Base-by-base conservation (phyloP, 1,140 invertebrate genomes). In the Drosophila truncata region DNA sequence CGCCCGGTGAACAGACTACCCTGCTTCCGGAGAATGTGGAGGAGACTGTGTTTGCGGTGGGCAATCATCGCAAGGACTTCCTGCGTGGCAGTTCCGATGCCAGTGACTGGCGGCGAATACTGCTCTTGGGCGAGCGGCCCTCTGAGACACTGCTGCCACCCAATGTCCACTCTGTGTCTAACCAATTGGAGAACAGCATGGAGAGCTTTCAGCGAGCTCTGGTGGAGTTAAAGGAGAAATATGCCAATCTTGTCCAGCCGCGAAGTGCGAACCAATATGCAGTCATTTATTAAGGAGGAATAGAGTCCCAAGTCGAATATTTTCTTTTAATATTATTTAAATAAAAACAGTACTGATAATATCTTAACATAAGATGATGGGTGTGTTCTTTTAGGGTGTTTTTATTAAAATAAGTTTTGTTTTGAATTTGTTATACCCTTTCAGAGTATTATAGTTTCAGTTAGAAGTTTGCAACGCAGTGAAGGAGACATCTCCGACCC, bases 261-360 rank as follows among this genome's bases (percentile, higher is more conserved):
- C 78, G 66, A 9, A 66, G 50, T 41, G 31, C 46, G 3, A 77
- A 71, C 37, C 86, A 65, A 35, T 90, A 82, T 63, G 75, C 86
- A 14, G 70, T 85, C 11, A 79, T 90, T 18, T 55, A 75, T 42
- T 88, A 61, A 60, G 31, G 2, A 9, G 5, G 5, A 11, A 27
- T 6, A 23, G 23, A 35, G 4, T 16, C 27, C 58, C 14, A 4
- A 44, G 18, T 20, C 25, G 29, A 39, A 61, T 27, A 52, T 70
- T 44, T 20, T 29, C 59, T 31, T 25, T 47, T 50, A 33, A 58
- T 64, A 41, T 47, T 39, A 82, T 64, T 64, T 72, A 50, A 82
- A 79, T 63, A 82, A 80, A 63, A 76, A 64, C 58, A 37, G 80
- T 74, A 83, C 80, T 80, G 83, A 87, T 87, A 77, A 88, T 64